Conservation (phyloP, 1,140 invertebrate genomes). For the Drosophila simulans region DNA sequence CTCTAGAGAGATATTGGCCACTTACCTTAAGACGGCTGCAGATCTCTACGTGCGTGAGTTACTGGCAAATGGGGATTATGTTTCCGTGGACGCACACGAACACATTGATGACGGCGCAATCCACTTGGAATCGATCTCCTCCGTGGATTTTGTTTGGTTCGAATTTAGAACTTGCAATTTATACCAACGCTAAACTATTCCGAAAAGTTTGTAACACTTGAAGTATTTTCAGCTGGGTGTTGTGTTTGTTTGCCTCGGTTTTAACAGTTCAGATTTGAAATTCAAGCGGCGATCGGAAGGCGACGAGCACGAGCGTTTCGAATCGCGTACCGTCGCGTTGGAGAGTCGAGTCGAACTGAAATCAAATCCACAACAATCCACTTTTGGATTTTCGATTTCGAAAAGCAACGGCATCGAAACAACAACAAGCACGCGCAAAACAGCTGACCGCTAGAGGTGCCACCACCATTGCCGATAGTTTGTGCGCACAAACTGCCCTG, state of each 20-base stretch:
- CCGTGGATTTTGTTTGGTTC: background rate
- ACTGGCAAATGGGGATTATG: background rate
- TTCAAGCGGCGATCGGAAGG: slow-evolving; percentile 8
- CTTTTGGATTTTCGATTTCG: background rate
- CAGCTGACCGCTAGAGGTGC: slow-evolving; percentile 14
- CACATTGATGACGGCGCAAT: slow-evolving; percentile 19
- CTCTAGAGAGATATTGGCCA: slow-evolving; percentile 1
- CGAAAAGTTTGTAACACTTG: slow-evolving; percentile 30
- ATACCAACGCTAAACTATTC: slow-evolving; percentile 5
- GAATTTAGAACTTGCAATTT: slow-evolving; percentile 29
- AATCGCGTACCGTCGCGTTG: slow-evolving; percentile 12
- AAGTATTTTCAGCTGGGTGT: slow-evolving; percentile 58
- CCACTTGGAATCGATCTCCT: slow-evolving; percentile 20
- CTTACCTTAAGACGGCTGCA: slow-evolving; percentile 49
- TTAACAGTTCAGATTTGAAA: background rate
- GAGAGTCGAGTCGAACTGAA: background rate
- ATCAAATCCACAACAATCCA: background rate
- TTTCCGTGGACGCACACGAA: slow-evolving; percentile 16
- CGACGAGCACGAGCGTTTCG: slow-evolving; percentile 6
- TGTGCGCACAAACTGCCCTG: no score
- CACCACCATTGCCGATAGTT: background rate
- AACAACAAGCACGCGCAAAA: slow-evolving; percentile 9
- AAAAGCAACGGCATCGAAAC: background rate
- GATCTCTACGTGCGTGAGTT: slow-evolving; percentile 11
- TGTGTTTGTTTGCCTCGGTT: slow-evolving; percentile 26